Evolutionary conservation across 1,140 invertebrate species (phyloP), one percentile per base, ranked within the genome.

Genomic region (Temnothorax nylanderi): DNA sequence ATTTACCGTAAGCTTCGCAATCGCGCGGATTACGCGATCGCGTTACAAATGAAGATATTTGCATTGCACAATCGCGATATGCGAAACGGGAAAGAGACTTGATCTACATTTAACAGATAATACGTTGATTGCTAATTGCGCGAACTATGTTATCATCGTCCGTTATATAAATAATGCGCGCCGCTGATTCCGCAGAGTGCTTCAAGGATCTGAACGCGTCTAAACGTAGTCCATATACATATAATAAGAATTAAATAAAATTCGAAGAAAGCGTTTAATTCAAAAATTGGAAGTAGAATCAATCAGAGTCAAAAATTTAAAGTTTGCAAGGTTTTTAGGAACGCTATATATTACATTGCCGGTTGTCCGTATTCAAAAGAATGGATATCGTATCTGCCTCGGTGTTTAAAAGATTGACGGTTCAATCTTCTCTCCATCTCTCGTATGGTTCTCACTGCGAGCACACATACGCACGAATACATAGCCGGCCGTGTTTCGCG

Each of bases 1-100:
- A 78, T 78, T 85, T 78, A 78, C 62, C 74, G 62, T 85, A 67
- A 78, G 82, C 51, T 13, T 51, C 13, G 74, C 71, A 47, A 47
- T 21, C 32, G 54, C 18, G 11, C 65, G 49, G n/a, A 16, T 85
- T 85, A 76, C 71, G 60, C 75, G 72, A 78, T 67, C 74, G 54
- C 16, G 54, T 60, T 74, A 71, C 69, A 47, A 44, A 74, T 84
- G 80, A 75, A 84, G 69, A 74, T 11, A 74, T 84, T 74, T 75
- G 69, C 69, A 74, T 84, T 62, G 67, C 80, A 84, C 80, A 84
- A 84, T 84, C 80, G 6, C 69, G 54, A 47, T 47, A 60, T 4
- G 41, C 58, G n/a, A 81, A 81, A 81, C 34, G 51, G n/a, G 56
- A 74, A 78, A 78, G 13, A 54, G 41, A 49, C 32, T 47, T 32